These are phyloP conservation scores for Synaphobranchus kaupii DNA, from an alignment of 2,797 vertebrate genomes.

Conservation along the genomic window DNA sequence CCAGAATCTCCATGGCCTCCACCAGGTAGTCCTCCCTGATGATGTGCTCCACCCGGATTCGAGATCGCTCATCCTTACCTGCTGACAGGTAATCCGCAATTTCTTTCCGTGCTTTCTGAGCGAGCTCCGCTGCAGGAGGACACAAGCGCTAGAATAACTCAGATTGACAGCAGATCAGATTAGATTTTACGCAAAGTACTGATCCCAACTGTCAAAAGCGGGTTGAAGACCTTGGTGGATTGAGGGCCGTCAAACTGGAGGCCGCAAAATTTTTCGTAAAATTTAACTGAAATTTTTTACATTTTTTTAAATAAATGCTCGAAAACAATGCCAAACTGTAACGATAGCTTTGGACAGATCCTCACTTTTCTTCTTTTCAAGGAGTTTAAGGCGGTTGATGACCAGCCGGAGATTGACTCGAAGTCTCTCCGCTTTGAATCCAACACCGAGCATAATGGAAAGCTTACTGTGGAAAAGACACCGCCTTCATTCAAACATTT, in stretches of 20 bases:
- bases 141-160: constrained; percentile 33
- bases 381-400: constrained; percentile 93
- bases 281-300: neutral
- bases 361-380: constrained; percentile 99
- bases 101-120: constrained; percentile 96
- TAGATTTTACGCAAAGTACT: neutral
- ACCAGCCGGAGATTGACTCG: constrained; percentile 93
- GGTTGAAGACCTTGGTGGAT: neutral
- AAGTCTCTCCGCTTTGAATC: constrained; percentile 92
- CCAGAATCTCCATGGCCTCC: constrained; percentile 98
- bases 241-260: neutral
- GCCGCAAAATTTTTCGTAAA: neutral
- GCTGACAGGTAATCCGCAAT: constrained; percentile 94
- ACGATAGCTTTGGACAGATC: constrained; percentile 38
- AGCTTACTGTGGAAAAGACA: constrained; percentile 34
- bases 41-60: constrained; percentile 97
- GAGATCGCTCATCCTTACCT: constrained; percentile 93
- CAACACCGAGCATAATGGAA: constrained; percentile 84
- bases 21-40: constrained; percentile 99
- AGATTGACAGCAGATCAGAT: neutral
- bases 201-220: neutral
- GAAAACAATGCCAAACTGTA: neutral
- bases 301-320: neutral
- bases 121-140: constrained; percentile 84
- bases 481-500: neutral